These are phyloP conservation scores for Chironomus tentans DNA, from an alignment of 2,888 invertebrate species.

Conservation along the genomic window DNA sequence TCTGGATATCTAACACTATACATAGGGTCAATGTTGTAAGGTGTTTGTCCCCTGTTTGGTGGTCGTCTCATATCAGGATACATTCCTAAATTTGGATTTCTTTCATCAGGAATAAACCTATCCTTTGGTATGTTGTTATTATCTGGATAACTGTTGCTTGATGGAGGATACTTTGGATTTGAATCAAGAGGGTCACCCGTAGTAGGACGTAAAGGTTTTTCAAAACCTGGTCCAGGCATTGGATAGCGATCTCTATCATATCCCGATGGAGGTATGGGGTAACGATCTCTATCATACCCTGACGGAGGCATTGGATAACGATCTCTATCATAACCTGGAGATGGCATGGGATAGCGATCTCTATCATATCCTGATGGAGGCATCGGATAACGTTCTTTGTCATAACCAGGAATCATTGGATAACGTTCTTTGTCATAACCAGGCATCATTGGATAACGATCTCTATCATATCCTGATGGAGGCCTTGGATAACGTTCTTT, in stretches of 20 bases:
- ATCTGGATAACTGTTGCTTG: conserved; percentile 49
- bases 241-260: conserved; percentile 30
- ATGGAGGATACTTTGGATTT: conserved; percentile 35
- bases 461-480: conserved; percentile 30
- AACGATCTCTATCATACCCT: conserved; percentile 29
- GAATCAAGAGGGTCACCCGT: conserved; percentile 41
- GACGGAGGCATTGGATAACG: conserved; percentile 40
- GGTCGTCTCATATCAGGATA: conserved; percentile 26
- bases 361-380: conserved; percentile 29
- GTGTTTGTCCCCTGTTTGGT: conserved; percentile 20
- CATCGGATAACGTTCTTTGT: not conserved
- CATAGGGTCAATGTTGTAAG: conserved; percentile 30
- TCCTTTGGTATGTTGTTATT: conserved; percentile 35
- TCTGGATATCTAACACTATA: conserved; percentile 28
- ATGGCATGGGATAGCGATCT: conserved; percentile 28
- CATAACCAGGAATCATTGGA: conserved; percentile 32
- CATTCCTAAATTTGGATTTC: conserved; percentile 9
- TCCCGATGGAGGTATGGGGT: conserved; percentile 33
- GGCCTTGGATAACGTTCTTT: conserved; percentile 43
- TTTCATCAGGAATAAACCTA: conserved; percentile 25
- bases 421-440: conserved; percentile 37
- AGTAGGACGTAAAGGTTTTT: conserved; percentile 32
- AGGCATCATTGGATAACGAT: conserved; percentile 42
- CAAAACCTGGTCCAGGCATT: conserved; percentile 35
- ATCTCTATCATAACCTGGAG: conserved; percentile 13